Percentiles rank a stretch among this genome's conserved stretches.
Conservation (phyloP, 2,113 vertebrate genomes). For the Madoqua kirkii region DNA sequence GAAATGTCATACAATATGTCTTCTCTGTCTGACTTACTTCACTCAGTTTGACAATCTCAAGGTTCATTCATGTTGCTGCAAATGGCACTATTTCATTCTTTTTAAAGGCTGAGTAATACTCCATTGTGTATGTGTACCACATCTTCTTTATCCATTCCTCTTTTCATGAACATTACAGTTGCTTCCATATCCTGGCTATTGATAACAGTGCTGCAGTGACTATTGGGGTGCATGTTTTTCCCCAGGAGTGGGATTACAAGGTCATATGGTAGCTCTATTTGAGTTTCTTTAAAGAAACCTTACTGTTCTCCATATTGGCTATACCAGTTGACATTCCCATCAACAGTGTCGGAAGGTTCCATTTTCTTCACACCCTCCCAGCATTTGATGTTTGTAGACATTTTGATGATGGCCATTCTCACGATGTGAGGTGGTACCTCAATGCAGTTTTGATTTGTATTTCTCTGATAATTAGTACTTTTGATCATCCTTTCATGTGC, state of each 20-base stretch:
- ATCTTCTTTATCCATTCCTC: neutral
- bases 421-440: neutral
- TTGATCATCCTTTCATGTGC: neutral
- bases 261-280: neutral
- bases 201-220: neutral
- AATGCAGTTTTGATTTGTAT: neutral
- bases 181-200: neutral
- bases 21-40: too few species aligned
- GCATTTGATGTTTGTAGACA: neutral
- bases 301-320: neutral
- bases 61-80: neutral
- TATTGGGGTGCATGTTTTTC: neutral
- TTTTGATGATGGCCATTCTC: neutral
- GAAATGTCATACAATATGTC: too few species aligned
- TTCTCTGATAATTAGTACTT: neutral
- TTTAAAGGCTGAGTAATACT: neutral
- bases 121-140: neutral
- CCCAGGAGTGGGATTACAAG: neutral
- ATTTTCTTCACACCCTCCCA: neutral
- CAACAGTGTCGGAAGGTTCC: neutral
- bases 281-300: neutral
- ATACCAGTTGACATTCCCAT: neutral
- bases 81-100: neutral
- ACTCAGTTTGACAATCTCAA: neutral
- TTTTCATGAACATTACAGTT: neutral